Evolutionary conservation across 2,888 invertebrate species (phyloP).

Genomic region (Adineta ricciae): DNA sequence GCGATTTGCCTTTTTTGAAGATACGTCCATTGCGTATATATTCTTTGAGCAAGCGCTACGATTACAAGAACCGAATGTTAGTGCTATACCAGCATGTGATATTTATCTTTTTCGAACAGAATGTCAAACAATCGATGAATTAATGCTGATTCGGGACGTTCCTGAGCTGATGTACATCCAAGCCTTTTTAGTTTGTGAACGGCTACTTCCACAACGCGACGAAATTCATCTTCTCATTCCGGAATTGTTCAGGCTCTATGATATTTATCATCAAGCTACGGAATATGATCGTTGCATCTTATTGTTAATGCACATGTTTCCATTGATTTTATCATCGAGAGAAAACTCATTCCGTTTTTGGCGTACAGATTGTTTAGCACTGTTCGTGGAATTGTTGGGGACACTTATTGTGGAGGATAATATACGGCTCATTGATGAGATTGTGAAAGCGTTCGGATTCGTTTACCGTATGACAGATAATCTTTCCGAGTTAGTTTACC

Average conservation of each 20-base stretch:
- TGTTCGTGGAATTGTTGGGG: no score
- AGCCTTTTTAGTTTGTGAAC: background rate
- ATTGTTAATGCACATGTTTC: no score
- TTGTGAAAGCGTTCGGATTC: no score
- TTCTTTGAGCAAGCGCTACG: background rate
- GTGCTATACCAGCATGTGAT: background rate
- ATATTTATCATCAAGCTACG: background rate
- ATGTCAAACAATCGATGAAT: background rate
- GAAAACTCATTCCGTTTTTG: no score
- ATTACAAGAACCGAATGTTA: background rate
- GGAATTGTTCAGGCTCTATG: background rate
- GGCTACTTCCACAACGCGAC: background rate
- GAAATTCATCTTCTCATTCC: background rate
- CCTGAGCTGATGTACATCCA: background rate
- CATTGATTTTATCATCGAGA: no score
- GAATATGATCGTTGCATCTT: no score
- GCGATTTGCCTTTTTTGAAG: background rate
- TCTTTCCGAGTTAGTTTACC: no score
- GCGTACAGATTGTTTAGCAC: no score
- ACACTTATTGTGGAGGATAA: no score
- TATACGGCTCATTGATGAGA: no score
- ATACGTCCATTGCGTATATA: background rate
- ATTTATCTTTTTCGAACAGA: background rate
- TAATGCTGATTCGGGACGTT: background rate
- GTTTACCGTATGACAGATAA: no score